A percentile compares a stretch with the other conserved stretches of the same genome.
Evolutionary conservation across 2,888 invertebrate species (phyloP).

Genomic region (Hyalella azteca): DNA sequence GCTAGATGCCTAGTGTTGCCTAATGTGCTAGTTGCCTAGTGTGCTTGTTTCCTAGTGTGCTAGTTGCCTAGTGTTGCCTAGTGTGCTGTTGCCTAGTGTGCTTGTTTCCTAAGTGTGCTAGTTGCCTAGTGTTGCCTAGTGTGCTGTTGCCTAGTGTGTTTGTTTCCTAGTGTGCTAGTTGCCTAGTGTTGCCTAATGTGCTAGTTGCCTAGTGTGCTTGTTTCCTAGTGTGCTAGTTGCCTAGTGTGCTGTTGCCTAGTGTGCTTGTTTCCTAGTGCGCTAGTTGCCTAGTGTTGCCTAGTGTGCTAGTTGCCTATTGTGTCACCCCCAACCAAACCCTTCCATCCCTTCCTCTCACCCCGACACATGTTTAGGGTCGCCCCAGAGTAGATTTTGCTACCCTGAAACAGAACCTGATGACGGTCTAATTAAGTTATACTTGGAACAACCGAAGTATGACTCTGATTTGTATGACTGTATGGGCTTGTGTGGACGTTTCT

Average conservation of each 20-base stretch:
- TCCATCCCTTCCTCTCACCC: too few relatives aligned
- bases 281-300: not conserved
- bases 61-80: not conserved
- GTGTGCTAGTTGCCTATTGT: too few relatives aligned
- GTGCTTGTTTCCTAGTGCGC: not conserved
- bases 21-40: not conserved
- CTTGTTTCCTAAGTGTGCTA: not conserved
- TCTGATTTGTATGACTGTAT: too few relatives aligned
- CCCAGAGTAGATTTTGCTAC: too few relatives aligned
- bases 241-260: not conserved
- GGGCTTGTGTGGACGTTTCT: too few relatives aligned
- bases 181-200: not conserved
- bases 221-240: not conserved
- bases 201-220: not conserved
- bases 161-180: not conserved
- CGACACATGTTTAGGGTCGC: too few relatives aligned
- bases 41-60: not conserved
- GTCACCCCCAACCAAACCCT: too few relatives aligned
- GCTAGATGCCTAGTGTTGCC: not conserved
- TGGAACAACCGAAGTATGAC: too few relatives aligned
- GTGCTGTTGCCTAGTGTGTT: too few relatives aligned
- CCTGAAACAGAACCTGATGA: too few relatives aligned
- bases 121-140: not conserved
- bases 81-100: not conserved
- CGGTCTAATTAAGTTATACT: too few relatives aligned